Evolutionary conservation across 2,113 vertebrate species (phyloP), one percentile per base, ranked within the genome.

Genomic region (Rousettus leschenaultii): DNA sequence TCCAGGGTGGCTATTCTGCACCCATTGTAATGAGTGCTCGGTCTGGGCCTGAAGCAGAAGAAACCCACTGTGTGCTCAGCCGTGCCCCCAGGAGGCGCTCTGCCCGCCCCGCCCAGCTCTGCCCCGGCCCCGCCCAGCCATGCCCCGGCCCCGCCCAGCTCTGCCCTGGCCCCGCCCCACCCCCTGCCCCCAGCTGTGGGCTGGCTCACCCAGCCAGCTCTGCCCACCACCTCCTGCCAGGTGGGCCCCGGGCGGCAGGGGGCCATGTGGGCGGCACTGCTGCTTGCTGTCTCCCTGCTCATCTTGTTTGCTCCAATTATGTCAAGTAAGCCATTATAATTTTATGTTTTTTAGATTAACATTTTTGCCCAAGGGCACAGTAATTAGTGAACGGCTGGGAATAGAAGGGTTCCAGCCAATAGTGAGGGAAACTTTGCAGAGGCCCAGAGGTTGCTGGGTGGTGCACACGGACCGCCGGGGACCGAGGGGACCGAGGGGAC

Each of bases 271-370:
- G 38, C 0, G 5, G 0, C 19, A 15, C 86, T 1, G 95, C 71
- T 1, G 65, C 28, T 84, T 70, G 51, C 94, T 0, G 96, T 95
- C 95, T 93, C 86, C 40, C 83, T 88, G 86, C 95, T 98, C 97
- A 7, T 97, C 98, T 95, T 89, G 93, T 97, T 98, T 96, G 98
- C 97, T 97, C 97, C 97, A 94, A 97, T 98, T 98, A 96, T 2
- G 95, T 96, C 97, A 95, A 95, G 96, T 59, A 93, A 98, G 97
- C 96, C 93, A 97, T 98, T 98, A 97, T 85, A 88, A 97, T 98
- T 98, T 97, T 97, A 97, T 97, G 96, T 97, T 96, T 96, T 97
- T 97, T 95, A 98, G 97, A 98, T 98, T 80, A 97, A 97, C 24
- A 9, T 92, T 97, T 97, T 97, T 97, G 97, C 98, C 95, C 91